These are phyloP conservation scores for Oncorhynchus gorbuscha DNA, from an alignment of 2,113 vertebrate species.

Conservation along the genomic window DNA sequence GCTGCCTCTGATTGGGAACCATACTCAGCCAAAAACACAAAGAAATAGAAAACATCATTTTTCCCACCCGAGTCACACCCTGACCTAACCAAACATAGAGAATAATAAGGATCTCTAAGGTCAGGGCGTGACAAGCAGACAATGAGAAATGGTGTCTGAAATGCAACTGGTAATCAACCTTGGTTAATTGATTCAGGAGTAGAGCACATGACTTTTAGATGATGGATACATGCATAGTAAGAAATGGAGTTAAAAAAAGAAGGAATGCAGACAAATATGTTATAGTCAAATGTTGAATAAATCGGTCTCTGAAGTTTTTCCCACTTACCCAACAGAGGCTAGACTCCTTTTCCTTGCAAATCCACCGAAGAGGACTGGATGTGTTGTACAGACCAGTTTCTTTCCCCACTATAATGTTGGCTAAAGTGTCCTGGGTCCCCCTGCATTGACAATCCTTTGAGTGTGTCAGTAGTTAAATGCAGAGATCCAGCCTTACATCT, in stretches of 20 bases:
- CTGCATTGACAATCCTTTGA: neutral
- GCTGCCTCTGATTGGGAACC: too few relatives aligned
- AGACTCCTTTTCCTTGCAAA: neutral
- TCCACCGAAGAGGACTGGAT: neutral
- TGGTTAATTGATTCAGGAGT: neutral
- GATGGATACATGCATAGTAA: too few relatives aligned
- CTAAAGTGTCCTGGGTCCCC: neutral
- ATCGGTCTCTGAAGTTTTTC: neutral
- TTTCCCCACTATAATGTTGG: neutral
- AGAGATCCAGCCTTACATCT: neutral
- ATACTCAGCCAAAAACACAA: too few relatives aligned
- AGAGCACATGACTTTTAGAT: neutral
- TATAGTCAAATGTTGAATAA: conserved; percentile 34
- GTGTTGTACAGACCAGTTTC: neutral
- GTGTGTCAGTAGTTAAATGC: neutral
- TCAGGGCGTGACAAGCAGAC: too few relatives aligned
- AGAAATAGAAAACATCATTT: too few relatives aligned
- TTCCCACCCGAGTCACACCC: too few relatives aligned
- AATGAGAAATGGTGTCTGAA: neutral
- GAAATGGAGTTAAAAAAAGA: too few relatives aligned
- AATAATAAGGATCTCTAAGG: too few relatives aligned
- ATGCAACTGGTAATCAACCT: neutral
- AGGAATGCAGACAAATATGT: too few relatives aligned
- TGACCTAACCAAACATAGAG: too few relatives aligned
- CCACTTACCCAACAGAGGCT: neutral